Base-by-base conservation (phyloP, 2,113 vertebrate species). In the Cyprinus carpio region DNA sequence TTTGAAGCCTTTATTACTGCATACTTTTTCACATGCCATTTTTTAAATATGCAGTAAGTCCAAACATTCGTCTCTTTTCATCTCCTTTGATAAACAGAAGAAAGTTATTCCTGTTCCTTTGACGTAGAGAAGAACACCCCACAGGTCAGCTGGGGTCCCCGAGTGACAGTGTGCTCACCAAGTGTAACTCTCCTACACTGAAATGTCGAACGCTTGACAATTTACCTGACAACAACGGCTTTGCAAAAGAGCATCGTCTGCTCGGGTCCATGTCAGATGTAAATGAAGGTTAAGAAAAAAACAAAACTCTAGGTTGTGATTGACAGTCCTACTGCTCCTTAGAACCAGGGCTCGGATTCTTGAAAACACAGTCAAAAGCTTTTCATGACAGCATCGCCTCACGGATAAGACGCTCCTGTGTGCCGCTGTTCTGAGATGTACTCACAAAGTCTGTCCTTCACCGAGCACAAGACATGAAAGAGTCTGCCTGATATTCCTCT, bases 391-490 rank as follows among this genome's bases (percentile, higher is more conserved):
- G 65, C 65, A 37, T 15, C 6, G 65, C 81, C 81, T 67, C 81
- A 16, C 23, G 27, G 65, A 81, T 81, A 67, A 81, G 79, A 81
- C 58, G 60, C n/a, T 67, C n/a, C 60, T 67, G 79, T 20, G 40
- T 15, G 9, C 62, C 25, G 18, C 81, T 82, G 46, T 82, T 82
- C 65, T 82, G 81, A 82, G 81, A 82, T 81, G 62, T 65, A 65
- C 79, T 81, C 79, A 81, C 60, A 81, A 81, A 81, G 79, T 82
- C 81, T 71, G 81, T 72, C 81, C 64, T 54, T 82, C 81, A 71
- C 40, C 16, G 7, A 81, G 60, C 79, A 81, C 79, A 81, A 81
- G 49, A 81, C 81, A 82, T 71, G 65, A 71, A 82, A 71, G 81
- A 82, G 49, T 25, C 65, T 82, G 65, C 64, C 81, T 71, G 46